Conservation (phyloP, 2,113 vertebrate species). For the Numenius arquata region DNA sequence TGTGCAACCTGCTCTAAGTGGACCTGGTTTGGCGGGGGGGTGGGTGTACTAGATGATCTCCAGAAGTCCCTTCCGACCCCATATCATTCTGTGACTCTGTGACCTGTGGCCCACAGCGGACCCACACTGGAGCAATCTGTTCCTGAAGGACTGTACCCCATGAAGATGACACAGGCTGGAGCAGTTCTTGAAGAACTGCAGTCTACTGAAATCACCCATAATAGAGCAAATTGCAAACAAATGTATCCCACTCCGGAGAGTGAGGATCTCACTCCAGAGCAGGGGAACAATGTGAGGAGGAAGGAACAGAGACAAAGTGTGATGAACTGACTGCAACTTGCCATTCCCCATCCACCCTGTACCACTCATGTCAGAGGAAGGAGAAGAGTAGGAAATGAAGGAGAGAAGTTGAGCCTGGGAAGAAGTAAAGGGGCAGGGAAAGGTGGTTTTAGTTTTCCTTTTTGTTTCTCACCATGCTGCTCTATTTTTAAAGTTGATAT, state of each 20-base stretch:
- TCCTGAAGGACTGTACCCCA: not conserved
- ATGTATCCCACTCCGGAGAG: not conserved
- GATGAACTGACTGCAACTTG: not conserved
- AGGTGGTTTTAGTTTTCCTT: not conserved
- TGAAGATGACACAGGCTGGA: not conserved
- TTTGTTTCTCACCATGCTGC: not conserved
- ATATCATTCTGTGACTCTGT: too few relatives aligned
- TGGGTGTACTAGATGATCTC: too few relatives aligned
- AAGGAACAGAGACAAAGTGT: not conserved
- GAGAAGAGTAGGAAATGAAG: not conserved
- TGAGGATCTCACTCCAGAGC: not conserved
- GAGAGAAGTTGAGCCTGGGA: not conserved
- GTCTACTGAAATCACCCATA: not conserved
- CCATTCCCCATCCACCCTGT: too few relatives aligned
- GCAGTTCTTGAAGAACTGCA: not conserved
- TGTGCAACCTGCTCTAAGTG: too few relatives aligned
- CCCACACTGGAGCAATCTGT: not conserved
- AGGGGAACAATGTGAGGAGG: rapidly evolving
- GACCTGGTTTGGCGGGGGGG: too few relatives aligned
- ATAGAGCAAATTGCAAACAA: not conserved
- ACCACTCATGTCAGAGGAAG: not conserved
- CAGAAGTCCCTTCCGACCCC: too few relatives aligned
- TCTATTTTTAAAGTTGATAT: not conserved
- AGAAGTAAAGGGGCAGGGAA: not conserved
- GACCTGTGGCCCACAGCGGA: not conserved